These are phyloP conservation scores for Rhagonycha lutea DNA, from an alignment of 2,888 invertebrate species.

Conservation along the genomic window DNA sequence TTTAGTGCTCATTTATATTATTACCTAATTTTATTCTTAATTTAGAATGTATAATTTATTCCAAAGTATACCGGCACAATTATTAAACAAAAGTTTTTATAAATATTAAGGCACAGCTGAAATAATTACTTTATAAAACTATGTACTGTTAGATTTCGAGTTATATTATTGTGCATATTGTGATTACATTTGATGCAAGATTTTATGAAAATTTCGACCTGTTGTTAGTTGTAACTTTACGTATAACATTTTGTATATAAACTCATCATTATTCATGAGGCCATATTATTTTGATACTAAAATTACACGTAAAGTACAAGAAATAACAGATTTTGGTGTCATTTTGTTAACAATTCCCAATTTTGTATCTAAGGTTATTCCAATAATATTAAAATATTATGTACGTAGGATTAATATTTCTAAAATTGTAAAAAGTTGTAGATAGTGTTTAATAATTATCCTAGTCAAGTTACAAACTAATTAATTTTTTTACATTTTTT, in stretches of 20 bases:
- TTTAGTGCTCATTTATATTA: neutral
- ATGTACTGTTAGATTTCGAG: constrained; percentile 26
- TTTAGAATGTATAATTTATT: neutral
- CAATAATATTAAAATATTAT: constrained; percentile 31
- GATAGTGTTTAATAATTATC: constrained; percentile 40
- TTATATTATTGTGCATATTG: constrained; percentile 31
- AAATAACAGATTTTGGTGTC: constrained; percentile 20
- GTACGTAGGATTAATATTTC: constrained; percentile 41
- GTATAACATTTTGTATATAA: constrained; percentile 23
- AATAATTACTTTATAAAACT: constrained; percentile 21
- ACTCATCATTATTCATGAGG: constrained; percentile 18
- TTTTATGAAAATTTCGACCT: constrained; percentile 21
- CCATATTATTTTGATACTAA: constrained; percentile 29
- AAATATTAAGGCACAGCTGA: constrained; percentile 9
- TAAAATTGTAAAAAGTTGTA: constrained; percentile 43
- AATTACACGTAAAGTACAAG: constrained; percentile 20
- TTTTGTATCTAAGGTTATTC: constrained; percentile 37
- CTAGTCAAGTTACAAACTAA: constrained; percentile 31
- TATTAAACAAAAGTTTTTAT: neutral
- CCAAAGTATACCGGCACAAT: constrained; percentile 13
- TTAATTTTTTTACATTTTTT: constrained; percentile 22
- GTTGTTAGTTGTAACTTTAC: constrained; percentile 19
- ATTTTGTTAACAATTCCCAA: constrained; percentile 23
- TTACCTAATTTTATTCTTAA: neutral
- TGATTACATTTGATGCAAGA: constrained; percentile 29